Conservation (phyloP, 2,888 invertebrate genomes). For the Diloba caeruleocephala region DNA sequence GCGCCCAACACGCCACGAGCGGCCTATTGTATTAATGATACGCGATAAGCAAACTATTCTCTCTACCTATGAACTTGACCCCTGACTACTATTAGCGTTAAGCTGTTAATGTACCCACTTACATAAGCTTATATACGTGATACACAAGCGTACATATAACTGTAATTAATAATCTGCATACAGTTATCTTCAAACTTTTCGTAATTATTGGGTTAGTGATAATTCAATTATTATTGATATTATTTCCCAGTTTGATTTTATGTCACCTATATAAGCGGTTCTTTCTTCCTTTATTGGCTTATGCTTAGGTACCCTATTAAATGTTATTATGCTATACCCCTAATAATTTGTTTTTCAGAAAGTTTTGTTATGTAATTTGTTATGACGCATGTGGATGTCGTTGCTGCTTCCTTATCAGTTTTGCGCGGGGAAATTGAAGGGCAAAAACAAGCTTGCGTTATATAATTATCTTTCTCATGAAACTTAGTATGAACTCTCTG, state of each 20-base stretch:
- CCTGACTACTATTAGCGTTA: conserved; percentile 20
- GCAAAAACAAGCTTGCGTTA: conserved; percentile 25
- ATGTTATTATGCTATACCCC: too few species aligned
- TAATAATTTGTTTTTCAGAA: too few species aligned
- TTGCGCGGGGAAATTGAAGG: conserved; percentile 29
- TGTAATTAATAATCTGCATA: conserved; percentile 3
- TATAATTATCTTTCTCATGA: conserved; percentile 4
- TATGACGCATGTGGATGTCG: conserved; percentile 23
- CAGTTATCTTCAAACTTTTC: too few species aligned
- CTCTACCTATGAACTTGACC: conserved; percentile 70
- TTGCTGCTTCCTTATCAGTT: conserved; percentile 29
- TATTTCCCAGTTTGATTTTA: background rate
- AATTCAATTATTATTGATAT: conserved; percentile 1
- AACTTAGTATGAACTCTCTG: too few species aligned
- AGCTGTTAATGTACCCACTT: conserved; percentile 9
- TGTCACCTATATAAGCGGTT: too few species aligned
- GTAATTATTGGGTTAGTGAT: background rate
- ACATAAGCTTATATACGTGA: conserved; percentile 10
- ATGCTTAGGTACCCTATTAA: too few species aligned
- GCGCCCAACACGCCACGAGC: conserved; percentile 55
- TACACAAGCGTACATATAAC: background rate
- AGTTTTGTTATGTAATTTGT: conserved; percentile 28
- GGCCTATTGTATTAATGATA: conserved; percentile 57
- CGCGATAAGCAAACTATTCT: conserved; percentile 62
- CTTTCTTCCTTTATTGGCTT: too few species aligned